Evolutionary conservation across 2,888 invertebrate species (phyloP).

Genomic region (Eilema depressum): DNA sequence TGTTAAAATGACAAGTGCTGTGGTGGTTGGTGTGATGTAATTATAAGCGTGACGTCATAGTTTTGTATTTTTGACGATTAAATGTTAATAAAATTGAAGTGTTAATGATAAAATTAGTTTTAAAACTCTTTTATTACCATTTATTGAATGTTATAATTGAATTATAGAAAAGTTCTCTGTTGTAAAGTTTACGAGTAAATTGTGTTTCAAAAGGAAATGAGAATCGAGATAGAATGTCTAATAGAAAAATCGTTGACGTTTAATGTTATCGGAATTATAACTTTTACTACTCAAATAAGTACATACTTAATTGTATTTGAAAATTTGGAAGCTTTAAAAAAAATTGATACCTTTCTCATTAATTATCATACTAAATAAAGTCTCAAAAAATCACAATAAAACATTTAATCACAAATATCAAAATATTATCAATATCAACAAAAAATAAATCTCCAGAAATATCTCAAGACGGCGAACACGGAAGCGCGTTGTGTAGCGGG

Average conservation of each 20-base stretch:
- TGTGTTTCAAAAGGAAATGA: no score
- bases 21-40: background rate
- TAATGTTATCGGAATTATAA: no score
- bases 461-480: conserved; percentile 68
- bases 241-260: no score
- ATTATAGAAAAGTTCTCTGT: no score
- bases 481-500: conserved; percentile 65
- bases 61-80: background rate
- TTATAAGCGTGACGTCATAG: background rate
- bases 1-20: background rate
- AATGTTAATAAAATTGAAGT: background rate
- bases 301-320: no score
- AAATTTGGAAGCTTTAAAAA: background rate
- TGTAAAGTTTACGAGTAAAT: no score
- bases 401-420: background rate
- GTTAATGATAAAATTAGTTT: no score
- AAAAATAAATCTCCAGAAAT: conserved; percentile 52
- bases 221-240: no score
- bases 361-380: background rate
- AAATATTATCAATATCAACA: background rate
- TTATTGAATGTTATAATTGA: no score
- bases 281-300: no score
- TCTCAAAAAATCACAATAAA: background rate
- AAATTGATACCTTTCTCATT: background rate
- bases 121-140: no score